Percentiles rank a stretch among this genome's conserved stretches.
Evolutionary conservation across 2,888 invertebrate genomes (phyloP).

Genomic region (Ashinkailepas kermadecensis): DNA sequence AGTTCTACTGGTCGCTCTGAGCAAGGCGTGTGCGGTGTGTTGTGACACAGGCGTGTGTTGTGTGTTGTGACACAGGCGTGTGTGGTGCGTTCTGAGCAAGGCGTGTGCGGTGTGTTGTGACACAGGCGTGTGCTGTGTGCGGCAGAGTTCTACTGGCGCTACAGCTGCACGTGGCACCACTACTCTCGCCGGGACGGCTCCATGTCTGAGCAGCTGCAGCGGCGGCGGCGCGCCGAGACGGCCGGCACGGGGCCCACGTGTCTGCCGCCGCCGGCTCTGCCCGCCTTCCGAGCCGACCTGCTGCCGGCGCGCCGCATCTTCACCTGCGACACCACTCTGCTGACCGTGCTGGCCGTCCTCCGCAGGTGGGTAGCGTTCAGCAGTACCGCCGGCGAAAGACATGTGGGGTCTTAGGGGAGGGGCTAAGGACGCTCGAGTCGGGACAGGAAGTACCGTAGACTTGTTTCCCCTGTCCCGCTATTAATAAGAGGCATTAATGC

Average conservation of each 20-base stretch:
- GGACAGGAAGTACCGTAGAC: no score
- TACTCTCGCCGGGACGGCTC: slow-evolving; percentile 88
- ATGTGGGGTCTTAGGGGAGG: neutral
- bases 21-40: no score
- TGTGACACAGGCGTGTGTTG: no score
- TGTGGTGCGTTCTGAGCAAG: no score
- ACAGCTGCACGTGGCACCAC: slow-evolving; percentile 97
- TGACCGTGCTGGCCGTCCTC: slow-evolving; percentile 69
- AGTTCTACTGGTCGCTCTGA: slow-evolving; percentile 55
- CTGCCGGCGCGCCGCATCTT: slow-evolving; percentile 70
- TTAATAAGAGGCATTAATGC: no score
- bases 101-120: no score
- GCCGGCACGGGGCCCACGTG: slow-evolving; percentile 77
- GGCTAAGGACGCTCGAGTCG: neutral
- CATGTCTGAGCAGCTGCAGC: slow-evolving; percentile 62
- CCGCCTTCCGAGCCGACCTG: slow-evolving; percentile 66
- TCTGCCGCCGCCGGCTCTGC: slow-evolving; percentile 72
- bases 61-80: no score
- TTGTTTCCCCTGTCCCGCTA: no score
- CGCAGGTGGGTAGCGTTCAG: slow-evolving; percentile 51
- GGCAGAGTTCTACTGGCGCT: slow-evolving; percentile 78
- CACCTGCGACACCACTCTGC: slow-evolving; percentile 81
- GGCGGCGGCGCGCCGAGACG: slow-evolving; percentile 69
- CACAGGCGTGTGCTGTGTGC: slow-evolving; percentile 41
- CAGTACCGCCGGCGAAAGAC: neutral